phyloP scores from a whole-genome alignment of 2,797 vertebrate species.

The Mallotus villosus region DNA sequence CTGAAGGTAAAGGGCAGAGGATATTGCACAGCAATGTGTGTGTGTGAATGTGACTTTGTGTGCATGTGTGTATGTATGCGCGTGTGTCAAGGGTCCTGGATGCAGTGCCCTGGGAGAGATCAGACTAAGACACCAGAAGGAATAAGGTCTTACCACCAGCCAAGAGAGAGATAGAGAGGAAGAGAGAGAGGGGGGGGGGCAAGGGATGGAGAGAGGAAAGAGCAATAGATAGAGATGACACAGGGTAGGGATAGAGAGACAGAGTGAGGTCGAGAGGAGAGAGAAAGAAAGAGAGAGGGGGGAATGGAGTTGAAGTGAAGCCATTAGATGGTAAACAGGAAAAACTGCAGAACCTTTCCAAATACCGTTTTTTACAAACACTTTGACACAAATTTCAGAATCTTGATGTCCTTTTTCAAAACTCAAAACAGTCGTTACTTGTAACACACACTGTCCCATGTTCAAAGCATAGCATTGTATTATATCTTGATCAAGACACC shows the following conservation, averaged over 20 bases:
- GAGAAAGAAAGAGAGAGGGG: slow-evolving; percentile 9
- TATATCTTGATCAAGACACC: too few relatives aligned
- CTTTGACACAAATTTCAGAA: too few relatives aligned
- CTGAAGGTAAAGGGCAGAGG: too few relatives aligned
- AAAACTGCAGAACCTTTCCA: too few relatives aligned
- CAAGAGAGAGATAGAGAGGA: slow-evolving; percentile 39
- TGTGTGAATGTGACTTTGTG: slow-evolving; percentile 9
- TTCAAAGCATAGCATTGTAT: too few relatives aligned
- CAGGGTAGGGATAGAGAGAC: slow-evolving; percentile 6
- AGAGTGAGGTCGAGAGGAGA: background rate
- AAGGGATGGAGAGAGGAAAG: background rate
- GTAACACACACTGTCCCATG: too few relatives aligned
- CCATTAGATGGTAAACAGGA: background rate
- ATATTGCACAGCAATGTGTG: background rate
- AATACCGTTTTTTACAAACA: too few relatives aligned
- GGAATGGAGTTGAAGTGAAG: background rate
- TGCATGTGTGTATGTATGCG: background rate
- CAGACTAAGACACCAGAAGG: slow-evolving; percentile 52
- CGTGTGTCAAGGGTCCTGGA: slow-evolving; percentile 7
- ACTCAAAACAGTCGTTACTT: too few relatives aligned
- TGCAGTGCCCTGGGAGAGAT: slow-evolving; percentile 40
- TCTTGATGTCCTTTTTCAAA: too few relatives aligned
- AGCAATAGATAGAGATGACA: background rate
- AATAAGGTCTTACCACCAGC: slow-evolving; percentile 53
- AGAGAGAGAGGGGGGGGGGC: slow-evolving; percentile 27